Conservation (phyloP, 2,113 vertebrate species). For the Harpagus bidentatus region DNA sequence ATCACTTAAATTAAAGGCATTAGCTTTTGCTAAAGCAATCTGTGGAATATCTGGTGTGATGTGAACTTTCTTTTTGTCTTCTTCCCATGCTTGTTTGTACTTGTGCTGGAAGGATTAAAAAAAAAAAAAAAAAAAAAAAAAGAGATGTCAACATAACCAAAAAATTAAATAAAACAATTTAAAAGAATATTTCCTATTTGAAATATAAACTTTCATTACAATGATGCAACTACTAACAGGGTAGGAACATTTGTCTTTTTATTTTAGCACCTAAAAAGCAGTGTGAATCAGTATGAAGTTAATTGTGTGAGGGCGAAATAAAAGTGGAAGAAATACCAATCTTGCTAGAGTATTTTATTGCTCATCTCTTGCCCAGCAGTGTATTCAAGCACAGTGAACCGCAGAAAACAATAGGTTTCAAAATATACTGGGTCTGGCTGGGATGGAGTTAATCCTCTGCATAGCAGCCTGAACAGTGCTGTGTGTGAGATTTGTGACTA, state of each 20-base stretch:
- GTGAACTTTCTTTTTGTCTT: slow-evolving; percentile 88
- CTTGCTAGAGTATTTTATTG: not conserved
- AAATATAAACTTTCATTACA: not conserved
- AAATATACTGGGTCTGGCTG: not conserved
- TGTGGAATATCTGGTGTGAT: slow-evolving; percentile 91
- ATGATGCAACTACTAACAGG: not conserved
- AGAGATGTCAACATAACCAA: not conserved
- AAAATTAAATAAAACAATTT: not conserved
- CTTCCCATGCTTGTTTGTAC: slow-evolving; percentile 91
- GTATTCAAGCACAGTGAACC: not conserved
- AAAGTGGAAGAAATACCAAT: not conserved
- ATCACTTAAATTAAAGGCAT: slow-evolving; percentile 88
- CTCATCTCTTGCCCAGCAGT: not conserved
- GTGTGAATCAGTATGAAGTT: not conserved
- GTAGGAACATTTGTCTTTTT: not conserved
- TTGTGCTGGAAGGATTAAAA: slow-evolving; percentile 71
- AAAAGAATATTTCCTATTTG: not conserved
- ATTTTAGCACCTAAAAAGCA: not conserved
- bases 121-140: not conserved
- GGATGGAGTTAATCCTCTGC: not conserved
- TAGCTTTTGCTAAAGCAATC: slow-evolving; percentile 86
- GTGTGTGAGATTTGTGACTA: not conserved
- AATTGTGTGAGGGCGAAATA: not conserved
- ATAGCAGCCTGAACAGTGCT: not conserved
- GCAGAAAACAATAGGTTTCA: not conserved